phyloP scores from a whole-genome alignment of 2,888 invertebrate genomes.

The Biston stratarius region DNA sequence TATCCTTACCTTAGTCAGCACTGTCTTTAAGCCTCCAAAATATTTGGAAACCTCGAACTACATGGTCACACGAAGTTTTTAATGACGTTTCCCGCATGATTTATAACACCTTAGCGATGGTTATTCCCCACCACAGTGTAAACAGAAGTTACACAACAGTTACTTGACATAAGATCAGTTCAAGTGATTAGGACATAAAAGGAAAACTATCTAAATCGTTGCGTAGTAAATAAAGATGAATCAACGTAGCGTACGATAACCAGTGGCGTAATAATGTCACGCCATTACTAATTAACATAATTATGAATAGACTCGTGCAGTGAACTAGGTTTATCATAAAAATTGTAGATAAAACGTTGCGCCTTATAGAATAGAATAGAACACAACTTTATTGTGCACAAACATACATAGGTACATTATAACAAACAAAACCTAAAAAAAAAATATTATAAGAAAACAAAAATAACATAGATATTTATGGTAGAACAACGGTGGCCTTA shows the following conservation, averaged over 20 bases:
- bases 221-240: conserved; percentile 1
- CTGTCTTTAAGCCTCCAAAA: background rate
- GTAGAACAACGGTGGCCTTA: too few species aligned
- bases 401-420: too few species aligned
- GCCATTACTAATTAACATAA: background rate
- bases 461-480: too few species aligned
- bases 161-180: conserved; percentile 8
- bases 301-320: too few species aligned
- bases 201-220: background rate
- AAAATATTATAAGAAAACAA: too few species aligned
- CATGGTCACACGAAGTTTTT: background rate
- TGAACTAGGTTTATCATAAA: too few species aligned
- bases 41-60: background rate
- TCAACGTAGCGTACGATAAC: background rate
- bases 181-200: conserved; percentile 1
- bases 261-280: background rate
- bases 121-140: conserved; percentile 12
- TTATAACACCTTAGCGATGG: background rate
- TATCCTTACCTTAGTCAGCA: too few species aligned
- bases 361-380: too few species aligned
- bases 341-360: too few species aligned
- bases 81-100: background rate
- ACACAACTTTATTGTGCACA: too few species aligned
- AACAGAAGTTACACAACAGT: conserved; percentile 1
- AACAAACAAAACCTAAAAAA: too few species aligned